A percentile compares a stretch with the other conserved stretches of the same genome.
Conservation (phyloP, 2,797 vertebrate genomes). For the Catostomus latipinnis region DNA sequence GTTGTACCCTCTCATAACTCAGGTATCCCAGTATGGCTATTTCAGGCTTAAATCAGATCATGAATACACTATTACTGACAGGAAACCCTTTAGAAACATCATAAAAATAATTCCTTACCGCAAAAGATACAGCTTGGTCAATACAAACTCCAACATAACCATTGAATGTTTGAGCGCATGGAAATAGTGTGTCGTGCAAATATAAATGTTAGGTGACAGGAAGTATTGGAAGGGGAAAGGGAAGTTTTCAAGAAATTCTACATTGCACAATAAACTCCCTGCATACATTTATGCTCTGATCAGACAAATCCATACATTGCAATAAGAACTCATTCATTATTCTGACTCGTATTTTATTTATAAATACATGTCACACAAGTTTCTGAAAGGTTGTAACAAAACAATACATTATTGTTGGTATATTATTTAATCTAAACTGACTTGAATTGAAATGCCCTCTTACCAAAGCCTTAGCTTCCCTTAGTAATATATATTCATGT, state of each 20-base stretch:
- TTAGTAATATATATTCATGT: neutral
- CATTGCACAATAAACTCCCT: neutral
- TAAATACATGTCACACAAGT: neutral
- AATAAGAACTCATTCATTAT: neutral
- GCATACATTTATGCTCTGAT: neutral
- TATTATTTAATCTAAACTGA: neutral
- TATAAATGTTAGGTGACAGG: constrained; percentile 63
- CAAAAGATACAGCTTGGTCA: neutral
- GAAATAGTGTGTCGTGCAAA: constrained; percentile 55
- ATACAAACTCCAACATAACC: constrained; percentile 1
- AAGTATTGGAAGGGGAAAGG: constrained; percentile 6
- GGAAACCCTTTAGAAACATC: neutral
- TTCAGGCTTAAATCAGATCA: neutral
- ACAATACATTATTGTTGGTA: neutral
- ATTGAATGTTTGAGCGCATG: constrained; percentile 6
- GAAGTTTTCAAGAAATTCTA: neutral
- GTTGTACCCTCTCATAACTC: constrained; percentile 34
- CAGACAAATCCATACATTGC: neutral
- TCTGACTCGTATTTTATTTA: neutral
- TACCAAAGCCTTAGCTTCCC: neutral
- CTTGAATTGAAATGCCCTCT: neutral
- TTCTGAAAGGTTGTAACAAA: constrained; percentile 5
- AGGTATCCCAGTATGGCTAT: constrained; percentile 19
- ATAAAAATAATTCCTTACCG: neutral
- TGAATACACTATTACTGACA: neutral